Evolutionary conservation across 37 sponge, comb jelly and placozoan species (phyloP).

Genomic region (Hormiphora californensis): DNA sequence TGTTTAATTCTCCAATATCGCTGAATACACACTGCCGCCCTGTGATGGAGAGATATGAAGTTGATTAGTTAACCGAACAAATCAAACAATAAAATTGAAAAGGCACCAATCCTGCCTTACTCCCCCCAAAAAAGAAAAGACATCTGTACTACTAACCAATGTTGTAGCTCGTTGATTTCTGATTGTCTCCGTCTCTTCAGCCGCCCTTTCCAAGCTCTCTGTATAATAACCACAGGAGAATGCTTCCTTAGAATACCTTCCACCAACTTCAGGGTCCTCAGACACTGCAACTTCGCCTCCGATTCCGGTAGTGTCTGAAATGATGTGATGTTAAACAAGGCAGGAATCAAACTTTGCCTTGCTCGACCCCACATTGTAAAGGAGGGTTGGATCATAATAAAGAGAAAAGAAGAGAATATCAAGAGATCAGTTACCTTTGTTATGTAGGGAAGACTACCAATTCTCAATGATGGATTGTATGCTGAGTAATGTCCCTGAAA

Average conservation of each 20-base stretch:
- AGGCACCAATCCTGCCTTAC: too few relatives aligned
- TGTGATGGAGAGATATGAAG: too few relatives aligned
- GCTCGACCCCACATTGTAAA: too few relatives aligned
- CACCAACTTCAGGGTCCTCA: slow-evolving; percentile 53
- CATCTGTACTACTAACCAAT: background rate
- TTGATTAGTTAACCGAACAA: too few relatives aligned
- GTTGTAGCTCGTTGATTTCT: background rate
- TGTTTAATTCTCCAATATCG: slow-evolving; percentile 29
- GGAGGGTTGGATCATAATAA: too few relatives aligned
- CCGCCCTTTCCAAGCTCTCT: slow-evolving; percentile 65
- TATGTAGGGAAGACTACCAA: slow-evolving; percentile 21
- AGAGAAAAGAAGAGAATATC: too few relatives aligned
- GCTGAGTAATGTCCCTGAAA: slow-evolving; percentile 58
- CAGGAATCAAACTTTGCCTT: background rate
- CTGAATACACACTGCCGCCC: slow-evolving; percentile 49
- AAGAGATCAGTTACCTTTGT: slow-evolving; percentile 13
- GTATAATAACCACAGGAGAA: slow-evolving; percentile 73
- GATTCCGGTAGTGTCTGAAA: background rate
- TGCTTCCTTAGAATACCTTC: slow-evolving; percentile 59
- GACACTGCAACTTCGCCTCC: background rate
- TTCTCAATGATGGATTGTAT: slow-evolving; percentile 10
- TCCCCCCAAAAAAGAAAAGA: too few relatives aligned
- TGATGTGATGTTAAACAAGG: background rate
- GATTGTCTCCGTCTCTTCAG: slow-evolving; percentile 57
- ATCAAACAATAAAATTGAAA: too few relatives aligned